A percentile compares a stretch with the other conserved stretches of the same genome.
Conservation (phyloP, 2,888 invertebrate genomes). For the Eupithecia insigniata region DNA sequence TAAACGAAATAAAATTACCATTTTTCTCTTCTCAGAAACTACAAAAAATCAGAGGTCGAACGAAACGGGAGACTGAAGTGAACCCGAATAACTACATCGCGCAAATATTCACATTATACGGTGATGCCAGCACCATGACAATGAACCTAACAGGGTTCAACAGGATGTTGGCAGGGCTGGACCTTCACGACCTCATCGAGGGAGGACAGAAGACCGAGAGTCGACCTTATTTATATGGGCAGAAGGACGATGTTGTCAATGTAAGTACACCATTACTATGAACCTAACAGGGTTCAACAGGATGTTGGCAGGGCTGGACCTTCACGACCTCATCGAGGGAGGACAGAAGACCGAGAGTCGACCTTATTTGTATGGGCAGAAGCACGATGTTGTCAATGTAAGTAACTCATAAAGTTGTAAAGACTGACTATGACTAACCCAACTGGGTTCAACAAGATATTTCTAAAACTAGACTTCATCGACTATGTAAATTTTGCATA, state of each 20-base stretch:
- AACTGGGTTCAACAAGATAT: slow-evolving; percentile 75
- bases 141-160: slow-evolving; percentile 78
- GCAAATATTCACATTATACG: slow-evolving; percentile 84
- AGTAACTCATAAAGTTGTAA: slow-evolving; percentile 55
- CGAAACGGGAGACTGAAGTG: slow-evolving; percentile 64
- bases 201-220: slow-evolving; percentile 64
- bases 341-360: slow-evolving; percentile 62
- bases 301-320: slow-evolving; percentile 85
- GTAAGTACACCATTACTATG: slow-evolving; percentile 85
- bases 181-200: slow-evolving; percentile 79
- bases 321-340: slow-evolving; percentile 80
- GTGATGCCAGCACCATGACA: slow-evolving; percentile 84
- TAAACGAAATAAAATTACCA: too few species aligned
- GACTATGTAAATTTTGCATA: too few species aligned
- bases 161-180: slow-evolving; percentile 85
- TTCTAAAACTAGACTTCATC: slow-evolving; percentile 84
- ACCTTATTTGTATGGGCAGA: slow-evolving; percentile 59
- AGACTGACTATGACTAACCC: slow-evolving; percentile 87
- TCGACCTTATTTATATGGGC: slow-evolving; percentile 60
- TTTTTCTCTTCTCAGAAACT: slow-evolving; percentile 51
- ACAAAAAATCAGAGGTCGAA: slow-evolving; percentile 57
- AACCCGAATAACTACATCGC: slow-evolving; percentile 85
- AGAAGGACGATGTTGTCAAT: slow-evolving; percentile 70
- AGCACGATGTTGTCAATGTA: slow-evolving; percentile 75
- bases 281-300: slow-evolving; percentile 73